These are phyloP conservation scores for Parauchenoglanis ngamensis DNA, from an alignment of 2,797 vertebrate species.

Conservation along the genomic window DNA sequence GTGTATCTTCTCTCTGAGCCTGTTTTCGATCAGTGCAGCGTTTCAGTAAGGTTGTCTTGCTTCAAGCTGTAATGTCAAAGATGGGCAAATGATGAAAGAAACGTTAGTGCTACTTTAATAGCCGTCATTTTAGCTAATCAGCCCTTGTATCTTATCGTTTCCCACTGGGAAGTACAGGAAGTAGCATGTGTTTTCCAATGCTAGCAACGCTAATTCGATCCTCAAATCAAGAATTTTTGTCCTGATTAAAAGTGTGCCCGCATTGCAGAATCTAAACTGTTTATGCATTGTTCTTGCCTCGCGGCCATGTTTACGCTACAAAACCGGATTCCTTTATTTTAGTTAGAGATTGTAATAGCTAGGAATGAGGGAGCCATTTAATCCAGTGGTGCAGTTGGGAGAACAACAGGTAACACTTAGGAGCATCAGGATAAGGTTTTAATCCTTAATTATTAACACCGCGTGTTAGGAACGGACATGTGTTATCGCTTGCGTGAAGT, in stretches of 20 bases:
- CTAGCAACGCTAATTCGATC: background rate
- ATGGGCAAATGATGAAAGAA: background rate
- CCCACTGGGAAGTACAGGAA: background rate
- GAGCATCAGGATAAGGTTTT: background rate
- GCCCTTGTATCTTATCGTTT: constrained; percentile 1
- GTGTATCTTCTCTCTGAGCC: background rate
- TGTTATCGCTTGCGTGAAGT: constrained; percentile 15
- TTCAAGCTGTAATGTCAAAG: background rate
- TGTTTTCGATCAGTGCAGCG: background rate
- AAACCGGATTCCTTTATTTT: constrained; percentile 71
- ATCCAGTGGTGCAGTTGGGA: background rate
- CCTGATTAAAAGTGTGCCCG: constrained; percentile 32
- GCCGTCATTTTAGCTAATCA: constrained; percentile 2
- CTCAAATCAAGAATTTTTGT: background rate
- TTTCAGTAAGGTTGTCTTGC: background rate
- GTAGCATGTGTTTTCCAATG: background rate
- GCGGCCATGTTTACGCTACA: constrained; percentile 66
- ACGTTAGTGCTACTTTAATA: constrained; percentile 2
- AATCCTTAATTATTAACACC: constrained; percentile 9
- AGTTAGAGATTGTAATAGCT: constrained; percentile 53
- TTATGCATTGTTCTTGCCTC: constrained; percentile 65
- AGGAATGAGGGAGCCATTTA: constrained; percentile 13
- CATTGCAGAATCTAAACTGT: constrained; percentile 63
- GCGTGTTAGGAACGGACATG: background rate
- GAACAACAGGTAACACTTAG: constrained; percentile 15